These are phyloP conservation scores for Acheta domesticus DNA, from an alignment of 2,888 invertebrate species.

Conservation along the genomic window DNA sequence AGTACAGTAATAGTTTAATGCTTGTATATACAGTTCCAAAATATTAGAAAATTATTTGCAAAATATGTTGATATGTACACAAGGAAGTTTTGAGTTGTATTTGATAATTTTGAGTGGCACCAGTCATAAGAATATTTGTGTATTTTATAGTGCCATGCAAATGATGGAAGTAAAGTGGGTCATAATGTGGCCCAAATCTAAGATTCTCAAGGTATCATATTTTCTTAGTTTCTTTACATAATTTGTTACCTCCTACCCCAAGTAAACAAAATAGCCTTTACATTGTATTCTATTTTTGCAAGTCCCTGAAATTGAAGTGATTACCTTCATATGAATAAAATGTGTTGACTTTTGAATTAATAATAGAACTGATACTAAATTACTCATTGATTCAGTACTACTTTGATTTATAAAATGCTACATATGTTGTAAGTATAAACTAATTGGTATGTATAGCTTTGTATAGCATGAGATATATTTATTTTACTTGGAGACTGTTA, in stretches of 20 bases:
- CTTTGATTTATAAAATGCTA: neutral
- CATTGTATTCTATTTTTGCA: too few relatives aligned
- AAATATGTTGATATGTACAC: neutral
- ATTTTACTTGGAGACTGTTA: constrained; percentile 4
- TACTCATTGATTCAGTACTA: neutral
- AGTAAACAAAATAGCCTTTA: too few relatives aligned
- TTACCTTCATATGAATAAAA: too few relatives aligned
- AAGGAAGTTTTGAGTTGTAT: neutral
- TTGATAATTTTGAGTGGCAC: neutral
- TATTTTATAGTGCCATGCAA: too few relatives aligned
- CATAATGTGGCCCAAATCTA: neutral
- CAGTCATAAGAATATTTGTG: too few relatives aligned
- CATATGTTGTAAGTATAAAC: neutral
- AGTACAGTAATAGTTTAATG: neutral
- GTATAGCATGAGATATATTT: neutral
- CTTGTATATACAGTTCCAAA: neutral
- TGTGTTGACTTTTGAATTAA: too few relatives aligned
- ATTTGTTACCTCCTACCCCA: neutral
- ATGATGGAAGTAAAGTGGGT: too few relatives aligned
- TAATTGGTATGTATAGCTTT: neutral
- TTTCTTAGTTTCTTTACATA: neutral
- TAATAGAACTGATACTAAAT: neutral
- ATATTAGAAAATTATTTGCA: neutral
- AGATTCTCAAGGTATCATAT: neutral
- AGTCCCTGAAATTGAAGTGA: too few relatives aligned